Base-by-base conservation (phyloP, 1,140 invertebrate species). In the Hypothenemus hampei region DNA sequence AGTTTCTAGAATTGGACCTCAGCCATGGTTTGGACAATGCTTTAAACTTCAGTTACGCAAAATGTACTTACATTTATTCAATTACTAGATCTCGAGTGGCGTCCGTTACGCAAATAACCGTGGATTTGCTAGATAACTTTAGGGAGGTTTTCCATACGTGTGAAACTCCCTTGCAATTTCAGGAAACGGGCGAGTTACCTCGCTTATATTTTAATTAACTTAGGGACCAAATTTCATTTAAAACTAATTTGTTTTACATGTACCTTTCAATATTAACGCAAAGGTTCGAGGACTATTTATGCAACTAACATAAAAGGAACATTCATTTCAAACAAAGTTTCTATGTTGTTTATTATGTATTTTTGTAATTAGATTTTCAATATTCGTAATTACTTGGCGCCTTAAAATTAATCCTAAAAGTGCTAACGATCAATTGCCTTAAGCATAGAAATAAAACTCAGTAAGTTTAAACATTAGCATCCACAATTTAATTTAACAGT, bases 1-100 rank as follows among this genome's bases (percentile, higher is more conserved):
- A 24, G 40, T 43, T 44, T 35, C 24, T 44, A 44, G 39, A 10
- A 44, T 23, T 40, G 47, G 36, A 29, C 47, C 2, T 37, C 22
- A 19, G 36, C 47, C n/a, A n/a, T 50, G 26, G 29, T 19, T 29
- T 40, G 36, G 48, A 22, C 29, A 22, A 48, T 33, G 31, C 29
- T 50, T 39, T 24, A 19, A n/a, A 20, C 19, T 13, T 20, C 31
- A n/a, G 6, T 36, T 16, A 46, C 44, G 44, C 44, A 5, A 35
- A 33, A 21, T 13, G 1, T 48, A 37, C 44, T 33, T 46, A 46
- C 46, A 48, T 37, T 37, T 48, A 48, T 48, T 48, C n/a, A 37
- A 48, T 48, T 48, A 37, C 20, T 23, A 20, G 46, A 48, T 20
- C 33, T 48, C 23, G 16, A 47, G 29, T 47, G 18, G 18, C 23